Evolutionary conservation across 2,888 invertebrate species (phyloP), one percentile per base, ranked within the genome.

Genomic region (Andrena trimmerana): DNA sequence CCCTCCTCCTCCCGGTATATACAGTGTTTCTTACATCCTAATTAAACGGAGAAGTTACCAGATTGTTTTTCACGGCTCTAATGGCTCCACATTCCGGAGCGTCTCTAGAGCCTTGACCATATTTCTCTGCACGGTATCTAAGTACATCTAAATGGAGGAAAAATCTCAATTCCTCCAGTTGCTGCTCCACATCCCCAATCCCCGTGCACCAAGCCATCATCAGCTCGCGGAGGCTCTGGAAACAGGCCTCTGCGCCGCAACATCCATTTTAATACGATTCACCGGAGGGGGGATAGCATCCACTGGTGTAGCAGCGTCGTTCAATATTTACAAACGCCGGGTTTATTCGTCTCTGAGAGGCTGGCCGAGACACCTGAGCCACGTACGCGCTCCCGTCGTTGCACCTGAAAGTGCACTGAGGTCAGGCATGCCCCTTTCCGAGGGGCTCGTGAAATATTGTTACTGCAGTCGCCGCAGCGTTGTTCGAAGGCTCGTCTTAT

Each of bases 371-470:
- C 81, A 88, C 85, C 86, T 74, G 84, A 79, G 72, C 57, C 65
- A 54, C 70, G 70, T 65, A 57, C 29, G 33, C 50, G 59, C 65
- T 78, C 63, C 77, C 48, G 82, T 63, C 70, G 74, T 67, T 57
- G 70, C 79, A 82, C 60, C 63, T 75, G 81, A 76, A 78, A 77
- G 78, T 52, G 76, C 83, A 68, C 70, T 36, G 77, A 73, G 81
- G 79, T 88, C 86, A 78, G 78, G 65, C 57, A 75, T 79, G 80
- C 77, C 66, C 77, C 70, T 60, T 79, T 60, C 69, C 67, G 48
- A 27, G 82, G 72, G 24, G 67, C 59, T 70, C 36, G 76, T 88
- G 88, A 89, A 89, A 87, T 90, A 89, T 90, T 76, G 85, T 90
- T 67, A 83, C 86, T 85, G 87, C 90, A 88, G 75, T 83, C 67